phyloP scores from a whole-genome alignment of 2,113 vertebrate species.

The Procavia capensis region DNA sequence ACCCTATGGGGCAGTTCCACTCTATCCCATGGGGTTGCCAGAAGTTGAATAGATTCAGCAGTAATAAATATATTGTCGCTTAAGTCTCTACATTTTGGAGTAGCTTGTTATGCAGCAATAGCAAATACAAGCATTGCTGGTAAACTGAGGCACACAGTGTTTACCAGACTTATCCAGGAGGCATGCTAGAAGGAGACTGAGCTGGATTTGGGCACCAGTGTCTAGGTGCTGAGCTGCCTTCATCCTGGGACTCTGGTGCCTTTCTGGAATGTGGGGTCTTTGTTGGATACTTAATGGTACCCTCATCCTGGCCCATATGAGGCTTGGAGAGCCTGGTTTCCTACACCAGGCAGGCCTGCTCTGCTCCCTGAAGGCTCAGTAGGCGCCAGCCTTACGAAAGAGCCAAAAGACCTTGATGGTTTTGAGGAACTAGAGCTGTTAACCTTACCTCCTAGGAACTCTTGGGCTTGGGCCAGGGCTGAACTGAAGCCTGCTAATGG shows the following conservation, averaged over 20 bases:
- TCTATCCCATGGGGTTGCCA: no score
- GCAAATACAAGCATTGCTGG: background rate
- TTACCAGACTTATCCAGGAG: fast-evolving
- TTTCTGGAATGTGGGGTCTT: no score
- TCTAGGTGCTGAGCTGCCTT: background rate
- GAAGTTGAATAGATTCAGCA: no score
- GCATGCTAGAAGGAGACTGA: background rate
- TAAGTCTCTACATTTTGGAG: background rate
- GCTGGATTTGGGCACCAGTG: background rate
- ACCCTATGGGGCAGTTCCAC: no score
- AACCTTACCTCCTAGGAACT: background rate
- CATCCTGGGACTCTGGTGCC: fast-evolving
- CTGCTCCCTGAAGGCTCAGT: background rate
- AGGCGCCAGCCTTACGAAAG: fast-evolving
- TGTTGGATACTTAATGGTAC: fast-evolving
- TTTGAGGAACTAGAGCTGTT: fast-evolving
- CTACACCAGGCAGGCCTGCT: fast-evolving
- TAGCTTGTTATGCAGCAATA: background rate
- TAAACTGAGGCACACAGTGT: background rate
- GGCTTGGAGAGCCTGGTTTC: background rate
- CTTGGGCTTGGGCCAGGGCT: fast-evolving
- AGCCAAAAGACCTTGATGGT: fast-evolving
- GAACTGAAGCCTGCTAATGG: background rate
- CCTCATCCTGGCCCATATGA: background rate
- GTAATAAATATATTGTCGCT: no score